phyloP scores from a whole-genome alignment of 2,113 vertebrate genomes.

The Lamprologus callipterus region DNA sequence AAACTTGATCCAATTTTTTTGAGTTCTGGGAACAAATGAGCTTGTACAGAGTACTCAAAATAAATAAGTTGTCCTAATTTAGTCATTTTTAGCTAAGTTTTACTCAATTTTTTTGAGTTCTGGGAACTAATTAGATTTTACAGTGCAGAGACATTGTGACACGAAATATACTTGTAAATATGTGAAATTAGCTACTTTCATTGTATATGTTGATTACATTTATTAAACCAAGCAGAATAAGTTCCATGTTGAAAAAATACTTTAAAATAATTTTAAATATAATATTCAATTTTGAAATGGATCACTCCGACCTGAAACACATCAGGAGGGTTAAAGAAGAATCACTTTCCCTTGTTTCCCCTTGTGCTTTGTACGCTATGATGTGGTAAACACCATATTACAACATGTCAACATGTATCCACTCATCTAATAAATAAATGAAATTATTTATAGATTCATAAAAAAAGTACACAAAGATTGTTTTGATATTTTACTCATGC shows the following conservation, averaged over 20 bases:
- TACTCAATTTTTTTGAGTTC: no score
- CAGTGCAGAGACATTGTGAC: not conserved
- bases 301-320: rapidly evolving
- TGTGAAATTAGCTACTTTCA: not conserved
- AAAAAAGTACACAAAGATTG: not conserved
- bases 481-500: not conserved
- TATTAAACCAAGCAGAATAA: not conserved
- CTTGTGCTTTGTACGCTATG: not conserved
- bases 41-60: no score
- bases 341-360: not conserved
- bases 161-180: rapidly evolving
- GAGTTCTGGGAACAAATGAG: no score
- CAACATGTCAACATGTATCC: not conserved
- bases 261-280: not conserved
- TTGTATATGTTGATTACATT: not conserved
- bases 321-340: not conserved
- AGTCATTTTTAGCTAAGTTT: no score
- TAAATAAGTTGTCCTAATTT: rapidly evolving
- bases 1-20: no score
- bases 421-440: not conserved
- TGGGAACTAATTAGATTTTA: no score
- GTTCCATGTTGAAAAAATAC: not conserved
- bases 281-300: not conserved
- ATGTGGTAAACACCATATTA: not conserved
- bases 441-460: not conserved